A percentile compares a stretch with the other conserved stretches of the same genome.
Evolutionary conservation across 1,140 invertebrate genomes (phyloP).

Genomic region (Glossosoma conforme): DNA sequence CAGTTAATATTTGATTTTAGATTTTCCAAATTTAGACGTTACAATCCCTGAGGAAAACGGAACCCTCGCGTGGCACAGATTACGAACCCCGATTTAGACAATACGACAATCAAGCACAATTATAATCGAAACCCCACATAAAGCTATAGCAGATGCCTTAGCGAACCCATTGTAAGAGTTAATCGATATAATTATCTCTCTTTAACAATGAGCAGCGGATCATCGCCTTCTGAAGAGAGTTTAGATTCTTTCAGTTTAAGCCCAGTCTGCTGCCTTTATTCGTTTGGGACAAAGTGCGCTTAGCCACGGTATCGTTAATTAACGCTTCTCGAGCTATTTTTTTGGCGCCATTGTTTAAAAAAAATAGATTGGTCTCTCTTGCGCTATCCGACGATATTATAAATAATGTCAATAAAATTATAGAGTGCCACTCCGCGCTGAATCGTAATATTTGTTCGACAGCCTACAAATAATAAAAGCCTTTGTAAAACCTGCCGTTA

Average conservation of each 20-base stretch:
- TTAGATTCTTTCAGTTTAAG: background rate
- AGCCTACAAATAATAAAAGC: too few relatives aligned
- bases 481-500: too few relatives aligned
- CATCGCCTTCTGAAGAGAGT: background rate
- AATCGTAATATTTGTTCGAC: too few relatives aligned
- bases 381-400: too few relatives aligned
- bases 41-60: too few relatives aligned
- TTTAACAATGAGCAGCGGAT: background rate
- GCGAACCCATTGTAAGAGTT: conserved; percentile 1
- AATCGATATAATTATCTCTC: conserved; percentile 13
- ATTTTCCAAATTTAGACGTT: too few relatives aligned
- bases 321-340: background rate
- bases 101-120: conserved; percentile 8
- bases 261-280: conserved; percentile 4
- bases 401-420: too few relatives aligned
- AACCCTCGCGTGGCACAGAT: too few relatives aligned
- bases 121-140: background rate
- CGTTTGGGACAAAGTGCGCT: conserved; percentile 12
- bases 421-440: too few relatives aligned
- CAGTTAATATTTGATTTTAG: too few relatives aligned
- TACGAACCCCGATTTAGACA: too few relatives aligned
- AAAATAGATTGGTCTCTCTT: too few relatives aligned
- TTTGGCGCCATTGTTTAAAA: conserved; percentile 5
- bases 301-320: conserved; percentile 7
- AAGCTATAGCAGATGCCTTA: background rate